Conservation (phyloP, 2,113 vertebrate species). For the Nothobranchius furzeri region DNA sequence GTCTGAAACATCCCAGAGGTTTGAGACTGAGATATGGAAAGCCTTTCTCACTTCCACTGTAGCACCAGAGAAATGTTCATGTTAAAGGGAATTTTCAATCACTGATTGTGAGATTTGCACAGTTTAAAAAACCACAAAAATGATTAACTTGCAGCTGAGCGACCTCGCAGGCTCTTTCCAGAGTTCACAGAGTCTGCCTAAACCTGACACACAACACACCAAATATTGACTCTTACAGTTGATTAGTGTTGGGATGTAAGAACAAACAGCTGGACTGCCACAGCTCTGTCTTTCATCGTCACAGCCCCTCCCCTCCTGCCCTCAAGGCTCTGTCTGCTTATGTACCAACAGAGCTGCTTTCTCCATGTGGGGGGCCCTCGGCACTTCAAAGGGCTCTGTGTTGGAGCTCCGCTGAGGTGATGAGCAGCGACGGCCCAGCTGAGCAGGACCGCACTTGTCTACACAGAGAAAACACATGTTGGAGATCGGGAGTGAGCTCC, state of each 20-base stretch:
- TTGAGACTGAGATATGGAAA: constrained; percentile 40
- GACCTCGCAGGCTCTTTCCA: constrained; percentile 21
- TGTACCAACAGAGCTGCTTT: constrained; percentile 39
- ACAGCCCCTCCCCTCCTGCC: constrained; percentile 22
- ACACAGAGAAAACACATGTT: constrained; percentile 60
- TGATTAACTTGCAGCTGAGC: constrained; percentile 26
- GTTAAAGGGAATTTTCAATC: too few relatives aligned
- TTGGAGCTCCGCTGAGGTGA: constrained; percentile 62
- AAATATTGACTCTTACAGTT: constrained; percentile 69
- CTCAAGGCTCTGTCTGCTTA: constrained; percentile 35
- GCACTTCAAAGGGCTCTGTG: constrained; percentile 72
- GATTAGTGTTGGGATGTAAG: constrained; percentile 46
- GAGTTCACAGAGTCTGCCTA: constrained; percentile 50
- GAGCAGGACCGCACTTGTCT: constrained; percentile 73
- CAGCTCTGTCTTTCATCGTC: constrained; percentile 57
- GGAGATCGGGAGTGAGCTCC: constrained; percentile 19
- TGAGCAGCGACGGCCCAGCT: constrained; percentile 54
- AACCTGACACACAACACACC: constrained; percentile 40
- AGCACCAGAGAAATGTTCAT: constrained; percentile 41
- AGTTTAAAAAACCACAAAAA: constrained; percentile 20
- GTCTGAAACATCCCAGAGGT: constrained; percentile 57
- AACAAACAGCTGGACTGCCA: constrained; percentile 75
- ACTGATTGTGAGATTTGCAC: too few relatives aligned
- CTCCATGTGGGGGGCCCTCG: constrained; percentile 47
- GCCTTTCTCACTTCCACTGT: constrained; percentile 50